Percentiles rank a stretch among this genome's conserved stretches.
These are phyloP conservation scores for Antedon mediterranea DNA, from an alignment of 53 echinoderm and acorn worm species.

Conservation along the genomic window DNA sequence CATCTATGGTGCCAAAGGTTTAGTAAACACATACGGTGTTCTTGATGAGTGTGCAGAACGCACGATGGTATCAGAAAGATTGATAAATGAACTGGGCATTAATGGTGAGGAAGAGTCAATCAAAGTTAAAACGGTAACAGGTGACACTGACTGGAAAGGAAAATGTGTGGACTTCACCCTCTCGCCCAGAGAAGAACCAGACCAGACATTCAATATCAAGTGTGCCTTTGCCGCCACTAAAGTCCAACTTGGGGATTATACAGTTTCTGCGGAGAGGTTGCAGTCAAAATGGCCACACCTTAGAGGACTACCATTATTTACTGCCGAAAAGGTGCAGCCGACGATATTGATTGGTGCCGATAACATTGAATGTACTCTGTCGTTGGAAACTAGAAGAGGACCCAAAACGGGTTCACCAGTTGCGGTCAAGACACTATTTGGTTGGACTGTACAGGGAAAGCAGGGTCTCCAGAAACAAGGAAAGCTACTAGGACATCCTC, in stretches of 20 bases:
- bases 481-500: slow-evolving; percentile 5
- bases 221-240: slow-evolving; percentile 7
- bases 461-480: slow-evolving; percentile 17
- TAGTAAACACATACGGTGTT: slow-evolving; percentile 10
- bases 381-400: background rate
- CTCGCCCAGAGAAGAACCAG: slow-evolving; percentile 4
- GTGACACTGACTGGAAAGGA: slow-evolving; percentile 6
- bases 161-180: slow-evolving; percentile 11
- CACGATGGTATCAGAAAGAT: slow-evolving; percentile 8
- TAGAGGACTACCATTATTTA: slow-evolving; percentile 5
- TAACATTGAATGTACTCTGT: slow-evolving; percentile 15
- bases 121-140: slow-evolving; percentile 7
- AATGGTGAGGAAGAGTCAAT: background rate
- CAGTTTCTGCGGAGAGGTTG: slow-evolving; percentile 1
- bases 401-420: slow-evolving; percentile 2
- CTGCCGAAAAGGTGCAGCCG: slow-evolving; percentile 14
- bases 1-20: slow-evolving; percentile 6
- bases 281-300: slow-evolving; percentile 15
- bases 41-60: slow-evolving; percentile 18
- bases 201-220: slow-evolving; percentile 11
- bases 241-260: slow-evolving; percentile 2
- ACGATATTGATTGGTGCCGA: slow-evolving; percentile 13
- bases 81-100: background rate
- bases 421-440: slow-evolving; percentile 18
- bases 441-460: slow-evolving; percentile 18